phyloP scores from a whole-genome alignment of 1,140 invertebrate genomes.

The Argopecten irradians region DNA sequence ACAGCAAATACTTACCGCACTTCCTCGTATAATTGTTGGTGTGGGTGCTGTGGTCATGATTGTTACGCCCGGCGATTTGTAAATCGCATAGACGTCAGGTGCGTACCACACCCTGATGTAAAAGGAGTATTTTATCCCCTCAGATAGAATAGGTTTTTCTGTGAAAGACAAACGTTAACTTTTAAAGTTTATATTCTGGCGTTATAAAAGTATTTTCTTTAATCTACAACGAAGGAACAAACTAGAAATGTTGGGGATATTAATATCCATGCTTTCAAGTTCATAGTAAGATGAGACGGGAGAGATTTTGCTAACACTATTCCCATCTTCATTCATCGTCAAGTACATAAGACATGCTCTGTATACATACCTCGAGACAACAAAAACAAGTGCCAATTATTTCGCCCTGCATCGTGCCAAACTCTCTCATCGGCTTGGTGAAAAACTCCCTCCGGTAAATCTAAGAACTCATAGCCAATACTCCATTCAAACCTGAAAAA shows the following conservation, averaged over 20 bases:
- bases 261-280: too few relatives aligned
- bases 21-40: slow-evolving; percentile 29
- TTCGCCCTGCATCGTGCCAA: slow-evolving; percentile 49
- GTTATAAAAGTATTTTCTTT: too few relatives aligned
- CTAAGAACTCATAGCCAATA: not conserved
- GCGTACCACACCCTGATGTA: slow-evolving; percentile 45
- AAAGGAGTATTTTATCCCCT: slow-evolving; percentile 29
- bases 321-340: too few relatives aligned
- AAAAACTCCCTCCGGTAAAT: slow-evolving; percentile 44
- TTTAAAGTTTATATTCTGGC: too few relatives aligned
- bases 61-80: slow-evolving; percentile 37
- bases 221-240: too few relatives aligned
- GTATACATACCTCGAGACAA: not conserved
- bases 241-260: too few relatives aligned
- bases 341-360: not conserved
- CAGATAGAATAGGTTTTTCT: slow-evolving; percentile 26
- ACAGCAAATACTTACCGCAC: slow-evolving; percentile 41
- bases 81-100: slow-evolving; percentile 30
- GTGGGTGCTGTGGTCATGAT: slow-evolving; percentile 26
- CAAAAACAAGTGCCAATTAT: slow-evolving; percentile 26
- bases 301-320: too few relatives aligned
- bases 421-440: slow-evolving; percentile 36
- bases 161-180: not conserved
- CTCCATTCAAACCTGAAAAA: slow-evolving; percentile 48
- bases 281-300: too few relatives aligned